Evolutionary conservation across 2,113 vertebrate genomes (phyloP), one percentile per base, ranked within the genome.

Genomic region (Lophotis ruficrista): DNA sequence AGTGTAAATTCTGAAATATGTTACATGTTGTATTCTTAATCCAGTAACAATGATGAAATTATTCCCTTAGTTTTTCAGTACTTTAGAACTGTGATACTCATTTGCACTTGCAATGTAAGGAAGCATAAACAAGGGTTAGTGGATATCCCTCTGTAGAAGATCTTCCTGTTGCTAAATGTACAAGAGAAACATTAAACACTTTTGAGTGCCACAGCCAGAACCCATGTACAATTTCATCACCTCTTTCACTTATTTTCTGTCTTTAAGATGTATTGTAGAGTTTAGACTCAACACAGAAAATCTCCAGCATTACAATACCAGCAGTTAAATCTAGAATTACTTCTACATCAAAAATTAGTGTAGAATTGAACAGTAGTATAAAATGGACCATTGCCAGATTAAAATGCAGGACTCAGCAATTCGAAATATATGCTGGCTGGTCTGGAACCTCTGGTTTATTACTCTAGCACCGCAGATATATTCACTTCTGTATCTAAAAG

Each of bases 221-320:
- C 4, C 30, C 0, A 0, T 5, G 6, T 8, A 53, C 2, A 53
- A 0, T 76, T 91, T 87, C 65, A 69, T 14, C 30, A 81, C 4
- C 4, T 57, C 7, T 64, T 89, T 83, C 1, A 3, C 4, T 64
- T 81, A 38, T 27, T 84, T 89, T 80, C 64, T 82, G 2, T 68
- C 33, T 75, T 58, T 16, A 80, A 70, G 20, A 77, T 43, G 8
- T 31, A 35, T 12, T 72, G 35, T 45, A 65, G 56, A 60, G 78
- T 70, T 89, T 89, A 45, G 87, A 70, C 4, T n/a, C 10, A 45
- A 43, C 15, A 62, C 6, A 27, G 22, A 51, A 87, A 58, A 35
- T 12, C 28, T 71, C 18, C 9, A 14, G 17, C 2, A 0, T 66
- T 68, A 4, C 31, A 60, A 75, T 56, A 23, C n/a, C 41, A 78